These are phyloP conservation scores for Xiphorhynchus elegans DNA, from an alignment of 2,113 vertebrate species.

Conservation along the genomic window DNA sequence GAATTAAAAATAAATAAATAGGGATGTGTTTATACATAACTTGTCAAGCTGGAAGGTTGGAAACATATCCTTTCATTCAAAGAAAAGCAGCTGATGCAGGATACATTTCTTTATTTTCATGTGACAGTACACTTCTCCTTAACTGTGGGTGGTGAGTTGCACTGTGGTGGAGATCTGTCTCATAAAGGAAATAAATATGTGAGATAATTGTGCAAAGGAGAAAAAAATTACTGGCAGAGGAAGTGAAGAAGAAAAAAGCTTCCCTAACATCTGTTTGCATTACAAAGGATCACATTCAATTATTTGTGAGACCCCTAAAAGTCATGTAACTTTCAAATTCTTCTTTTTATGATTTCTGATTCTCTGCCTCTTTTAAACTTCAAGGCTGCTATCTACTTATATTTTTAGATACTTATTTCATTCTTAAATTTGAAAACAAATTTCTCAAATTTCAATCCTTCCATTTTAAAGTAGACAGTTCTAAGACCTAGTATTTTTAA, in stretches of 20 bases:
- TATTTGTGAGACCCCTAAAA: not conserved
- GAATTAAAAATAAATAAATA: conserved; percentile 66
- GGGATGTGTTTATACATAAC: conserved; percentile 39
- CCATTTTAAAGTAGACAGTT: not conserved
- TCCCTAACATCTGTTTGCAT: not conserved
- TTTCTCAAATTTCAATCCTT: not conserved
- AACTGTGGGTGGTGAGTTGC: conserved; percentile 37
- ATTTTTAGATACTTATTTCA: not conserved
- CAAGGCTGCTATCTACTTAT: not conserved
- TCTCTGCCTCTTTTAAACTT: not conserved
- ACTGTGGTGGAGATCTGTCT: not conserved
- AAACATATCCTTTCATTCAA: conserved; percentile 56
- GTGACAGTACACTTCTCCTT: not conserved
- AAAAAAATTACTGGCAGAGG: conserved; percentile 11
- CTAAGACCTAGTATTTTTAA: not conserved
- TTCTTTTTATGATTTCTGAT: not conserved
- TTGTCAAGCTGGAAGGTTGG: conserved; percentile 32
- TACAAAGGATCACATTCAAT: conserved; percentile 4
- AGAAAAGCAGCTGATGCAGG: conserved; percentile 19
- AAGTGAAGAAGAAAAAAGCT: conserved; percentile 16
- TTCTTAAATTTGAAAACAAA: not conserved
- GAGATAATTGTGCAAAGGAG: conserved; percentile 41
- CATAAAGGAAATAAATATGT: conserved; percentile 36
- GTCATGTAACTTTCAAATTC: not conserved
- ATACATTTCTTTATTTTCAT: conserved; percentile 49